Percentiles rank a stretch among this genome's conserved stretches.
phyloP scores from a whole-genome alignment of 1,140 invertebrate genomes.

The Zaprionus inermis region DNA sequence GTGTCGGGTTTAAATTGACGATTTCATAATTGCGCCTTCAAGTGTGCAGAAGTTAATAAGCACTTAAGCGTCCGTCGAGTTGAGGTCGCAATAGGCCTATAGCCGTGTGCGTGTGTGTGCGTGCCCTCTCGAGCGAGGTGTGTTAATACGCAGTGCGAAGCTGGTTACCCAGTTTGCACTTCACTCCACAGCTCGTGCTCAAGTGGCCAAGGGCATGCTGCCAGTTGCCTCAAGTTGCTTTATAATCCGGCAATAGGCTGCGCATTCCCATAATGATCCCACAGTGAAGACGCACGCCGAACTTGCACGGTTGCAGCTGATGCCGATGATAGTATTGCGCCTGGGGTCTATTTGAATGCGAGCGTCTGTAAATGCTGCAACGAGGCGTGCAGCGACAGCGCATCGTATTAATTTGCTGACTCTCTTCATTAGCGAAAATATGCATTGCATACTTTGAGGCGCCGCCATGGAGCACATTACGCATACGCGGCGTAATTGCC shows the following conservation, averaged over 20 bases:
- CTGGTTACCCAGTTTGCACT: conserved; percentile 43
- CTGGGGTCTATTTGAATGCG: conserved; percentile 1
- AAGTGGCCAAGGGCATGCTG: conserved; percentile 47
- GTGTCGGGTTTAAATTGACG: conserved; percentile 77
- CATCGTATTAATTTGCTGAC: background rate
- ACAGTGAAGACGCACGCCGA: background rate
- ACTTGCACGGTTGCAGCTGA: background rate
- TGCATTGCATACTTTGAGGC: conserved; percentile 23
- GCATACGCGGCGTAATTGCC: conserved; percentile 55
- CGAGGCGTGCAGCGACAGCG: background rate
- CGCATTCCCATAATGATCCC: conserved; percentile 21
- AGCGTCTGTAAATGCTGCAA: background rate
- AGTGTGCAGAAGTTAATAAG: conserved; percentile 78
- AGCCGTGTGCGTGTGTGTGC: background rate
- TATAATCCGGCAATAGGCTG: conserved; percentile 53
- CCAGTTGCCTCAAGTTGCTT: conserved; percentile 19
- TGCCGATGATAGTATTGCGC: conserved; percentile 24
- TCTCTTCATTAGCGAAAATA: conserved; percentile 38
- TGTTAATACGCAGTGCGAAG: conserved; percentile 23
- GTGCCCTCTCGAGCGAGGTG: conserved; percentile 3
- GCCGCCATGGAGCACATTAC: conserved; percentile 20
- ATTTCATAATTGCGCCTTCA: conserved; percentile 79
- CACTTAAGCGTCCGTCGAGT: conserved; percentile 62
- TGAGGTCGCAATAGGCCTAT: background rate
- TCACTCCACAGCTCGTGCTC: conserved; percentile 53